Evolutionary conservation across 1,140 invertebrate species (phyloP).

Genomic region (Eulimnadia texana): DNA sequence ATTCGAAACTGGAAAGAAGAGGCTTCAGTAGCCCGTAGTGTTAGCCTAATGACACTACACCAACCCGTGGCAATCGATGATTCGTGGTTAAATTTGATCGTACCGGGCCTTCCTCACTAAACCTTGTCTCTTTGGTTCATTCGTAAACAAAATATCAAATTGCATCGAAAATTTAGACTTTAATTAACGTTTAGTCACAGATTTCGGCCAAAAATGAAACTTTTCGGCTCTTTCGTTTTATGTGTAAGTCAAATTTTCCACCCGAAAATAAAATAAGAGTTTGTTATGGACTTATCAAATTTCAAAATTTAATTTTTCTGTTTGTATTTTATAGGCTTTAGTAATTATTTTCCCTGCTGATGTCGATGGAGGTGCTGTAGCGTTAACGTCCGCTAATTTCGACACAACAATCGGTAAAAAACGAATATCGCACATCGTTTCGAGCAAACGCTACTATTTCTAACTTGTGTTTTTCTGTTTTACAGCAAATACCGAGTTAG

Average conservation of each 20-base stretch:
- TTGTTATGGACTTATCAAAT: background rate
- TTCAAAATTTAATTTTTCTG: background rate
- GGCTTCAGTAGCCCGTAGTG: background rate
- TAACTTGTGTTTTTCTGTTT: slow-evolving; percentile 27
- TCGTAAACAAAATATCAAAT: no score
- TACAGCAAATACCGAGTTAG: slow-evolving; percentile 84
- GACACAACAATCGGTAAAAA: slow-evolving; percentile 70
- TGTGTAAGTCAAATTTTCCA: no score
- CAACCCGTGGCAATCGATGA: background rate
- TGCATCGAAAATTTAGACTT: no score
- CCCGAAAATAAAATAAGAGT: no score
- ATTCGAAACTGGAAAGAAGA: no score
- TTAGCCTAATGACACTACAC: background rate
- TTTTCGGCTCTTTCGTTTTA: no score
- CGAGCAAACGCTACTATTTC: slow-evolving; percentile 22
- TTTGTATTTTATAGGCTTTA: slow-evolving; percentile 19
- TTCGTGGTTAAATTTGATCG: background rate
- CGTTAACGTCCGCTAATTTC: slow-evolving; percentile 59
- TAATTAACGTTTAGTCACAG: no score
- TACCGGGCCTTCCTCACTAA: no score
- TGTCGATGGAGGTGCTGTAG: slow-evolving; percentile 45
- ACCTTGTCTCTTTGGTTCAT: background rate
- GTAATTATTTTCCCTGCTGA: slow-evolving; percentile 23
- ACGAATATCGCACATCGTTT: no score
- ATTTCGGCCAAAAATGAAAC: no score